phyloP scores from a whole-genome alignment of 2,797 vertebrate genomes.

The Discoglossus pictus region DNA sequence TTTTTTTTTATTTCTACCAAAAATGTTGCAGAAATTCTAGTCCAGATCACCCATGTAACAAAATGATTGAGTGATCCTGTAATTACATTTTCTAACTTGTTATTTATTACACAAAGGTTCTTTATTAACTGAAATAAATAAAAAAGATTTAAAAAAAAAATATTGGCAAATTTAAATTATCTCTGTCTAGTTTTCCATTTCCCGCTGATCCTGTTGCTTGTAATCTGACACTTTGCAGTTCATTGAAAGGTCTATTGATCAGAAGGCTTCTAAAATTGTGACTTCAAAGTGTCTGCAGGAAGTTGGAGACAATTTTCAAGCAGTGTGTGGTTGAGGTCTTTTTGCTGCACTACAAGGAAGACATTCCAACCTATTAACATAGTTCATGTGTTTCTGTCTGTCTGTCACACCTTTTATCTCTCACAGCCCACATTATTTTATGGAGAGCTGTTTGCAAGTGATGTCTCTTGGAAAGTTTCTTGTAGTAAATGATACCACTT shows the following conservation, averaged over 20 bases:
- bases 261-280: constrained; percentile 42
- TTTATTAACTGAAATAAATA: too few relatives aligned
- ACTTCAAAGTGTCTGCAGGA: constrained; percentile 51
- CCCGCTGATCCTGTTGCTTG: constrained; percentile 40
- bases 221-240: constrained; percentile 41
- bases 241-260: constrained; percentile 50
- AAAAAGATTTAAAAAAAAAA: constrained; percentile 41
- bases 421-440: constrained; percentile 3
- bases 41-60: too few relatives aligned
- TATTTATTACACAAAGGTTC: too few relatives aligned
- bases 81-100: too few relatives aligned
- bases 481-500: too few relatives aligned
- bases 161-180: constrained; percentile 27
- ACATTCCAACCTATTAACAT: constrained; percentile 46
- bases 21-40: too few relatives aligned
- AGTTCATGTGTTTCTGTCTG: constrained; percentile 15
- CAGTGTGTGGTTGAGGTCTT: constrained; percentile 35
- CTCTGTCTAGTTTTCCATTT: constrained; percentile 26
- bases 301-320: constrained; percentile 43
- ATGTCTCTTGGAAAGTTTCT: background rate
- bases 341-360: constrained; percentile 35
- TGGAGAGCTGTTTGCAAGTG: background rate
- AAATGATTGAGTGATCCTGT: too few relatives aligned
- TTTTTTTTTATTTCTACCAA: too few relatives aligned
- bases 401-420: constrained; percentile 39